Percentiles rank a stretch among this genome's conserved stretches.
phyloP scores from a whole-genome alignment of 37 sponge, comb jelly and placozoan species.

The Beroe ovata region DNA sequence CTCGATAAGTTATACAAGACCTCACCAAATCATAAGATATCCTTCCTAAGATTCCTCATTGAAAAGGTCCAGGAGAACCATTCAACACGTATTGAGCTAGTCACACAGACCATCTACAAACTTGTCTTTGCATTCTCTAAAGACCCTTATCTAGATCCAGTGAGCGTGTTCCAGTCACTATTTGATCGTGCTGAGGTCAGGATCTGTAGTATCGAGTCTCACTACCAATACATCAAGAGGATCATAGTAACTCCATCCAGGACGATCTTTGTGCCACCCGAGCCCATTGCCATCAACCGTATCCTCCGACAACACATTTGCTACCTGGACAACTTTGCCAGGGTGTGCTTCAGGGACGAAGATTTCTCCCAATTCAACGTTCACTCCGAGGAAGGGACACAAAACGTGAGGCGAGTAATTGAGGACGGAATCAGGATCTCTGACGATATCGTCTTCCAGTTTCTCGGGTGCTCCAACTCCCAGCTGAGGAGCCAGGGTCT shows the following conservation, averaged over 20 bases:
- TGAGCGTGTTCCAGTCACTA: background rate
- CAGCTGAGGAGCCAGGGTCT: conserved; percentile 50
- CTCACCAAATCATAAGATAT: conserved; percentile 10
- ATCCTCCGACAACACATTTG: conserved; percentile 45
- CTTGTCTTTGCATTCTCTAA: conserved; percentile 23
- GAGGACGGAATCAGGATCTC: conserved; percentile 46
- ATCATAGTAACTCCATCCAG: conserved; percentile 51
- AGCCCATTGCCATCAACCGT: conserved; percentile 60
- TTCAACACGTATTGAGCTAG: background rate
- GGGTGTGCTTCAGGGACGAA: conserved; percentile 66
- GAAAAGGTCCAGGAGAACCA: background rate
- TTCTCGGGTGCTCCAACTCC: conserved; percentile 57
- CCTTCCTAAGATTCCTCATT: conserved; percentile 22
- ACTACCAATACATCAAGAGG: conserved; percentile 64
- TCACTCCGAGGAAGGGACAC: conserved; percentile 25
- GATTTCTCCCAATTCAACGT: conserved; percentile 67
- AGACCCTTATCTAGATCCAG: conserved; percentile 40
- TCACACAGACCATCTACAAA: conserved; percentile 66
- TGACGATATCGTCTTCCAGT: conserved; percentile 45
- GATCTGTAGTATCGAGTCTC: background rate
- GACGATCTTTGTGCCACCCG: conserved; percentile 49
- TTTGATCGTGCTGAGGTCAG: conserved; percentile 7
- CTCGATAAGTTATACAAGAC: conserved; percentile 55
- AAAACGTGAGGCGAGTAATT: conserved; percentile 35
- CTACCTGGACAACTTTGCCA: conserved; percentile 57